These are phyloP conservation scores for Catharus bicknelli DNA, from an alignment of 2,113 vertebrate species.

Conservation along the genomic window DNA sequence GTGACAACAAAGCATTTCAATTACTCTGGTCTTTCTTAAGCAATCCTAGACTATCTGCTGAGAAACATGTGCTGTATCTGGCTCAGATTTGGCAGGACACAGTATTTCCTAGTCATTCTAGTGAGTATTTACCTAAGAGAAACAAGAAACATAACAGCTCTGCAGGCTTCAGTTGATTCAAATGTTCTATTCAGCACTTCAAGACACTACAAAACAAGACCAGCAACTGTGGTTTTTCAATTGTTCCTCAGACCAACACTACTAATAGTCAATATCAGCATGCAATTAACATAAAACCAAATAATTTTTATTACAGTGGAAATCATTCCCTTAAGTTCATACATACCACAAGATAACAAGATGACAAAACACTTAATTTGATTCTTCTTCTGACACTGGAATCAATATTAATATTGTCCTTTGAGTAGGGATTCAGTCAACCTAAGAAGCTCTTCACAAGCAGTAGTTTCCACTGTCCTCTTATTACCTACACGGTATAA, in stretches of 20 bases:
- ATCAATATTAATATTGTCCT: neutral
- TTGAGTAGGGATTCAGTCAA: neutral
- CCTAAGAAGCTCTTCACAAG: neutral
- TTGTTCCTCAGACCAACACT: neutral
- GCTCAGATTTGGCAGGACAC: neutral
- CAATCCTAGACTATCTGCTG: neutral
- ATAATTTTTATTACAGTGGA: neutral
- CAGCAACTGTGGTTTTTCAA: neutral
- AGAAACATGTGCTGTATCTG: accelerated
- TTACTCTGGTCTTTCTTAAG: neutral
- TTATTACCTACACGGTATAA: neutral
- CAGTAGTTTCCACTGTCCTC: neutral
- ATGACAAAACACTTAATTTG: neutral
- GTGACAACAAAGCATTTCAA: neutral
- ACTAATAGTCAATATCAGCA: neutral
- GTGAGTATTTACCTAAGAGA: neutral
- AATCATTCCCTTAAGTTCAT: neutral
- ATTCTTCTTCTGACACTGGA: neutral
- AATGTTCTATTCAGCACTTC: neutral
- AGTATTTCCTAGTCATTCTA: neutral
- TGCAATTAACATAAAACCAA: neutral
- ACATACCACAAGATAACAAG: neutral
- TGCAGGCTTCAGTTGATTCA: neutral
- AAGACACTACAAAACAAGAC: neutral
- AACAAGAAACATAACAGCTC: neutral